phyloP scores from a whole-genome alignment of 2,113 vertebrate species.

The Blennius ocellaris region DNA sequence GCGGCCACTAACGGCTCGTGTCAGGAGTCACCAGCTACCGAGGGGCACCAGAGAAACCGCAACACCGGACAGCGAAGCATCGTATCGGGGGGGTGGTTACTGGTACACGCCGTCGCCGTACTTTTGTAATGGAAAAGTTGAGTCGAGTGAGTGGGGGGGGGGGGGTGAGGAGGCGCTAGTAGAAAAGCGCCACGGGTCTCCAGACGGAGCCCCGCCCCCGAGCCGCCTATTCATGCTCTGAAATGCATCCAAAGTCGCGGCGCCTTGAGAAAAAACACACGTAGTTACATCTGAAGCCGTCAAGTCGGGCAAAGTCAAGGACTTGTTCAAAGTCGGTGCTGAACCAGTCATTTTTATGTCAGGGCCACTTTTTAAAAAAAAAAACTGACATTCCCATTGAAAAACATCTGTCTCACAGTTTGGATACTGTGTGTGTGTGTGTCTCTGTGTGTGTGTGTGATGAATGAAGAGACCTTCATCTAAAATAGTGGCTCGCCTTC shows the following conservation, averaged over 20 bases:
- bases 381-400: constrained; percentile 3
- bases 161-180: no score
- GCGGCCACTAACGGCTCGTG: no score
- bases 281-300: constrained; percentile 3
- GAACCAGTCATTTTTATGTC: neutral
- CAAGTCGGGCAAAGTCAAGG: constrained; percentile 2
- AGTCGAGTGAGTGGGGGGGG: no score
- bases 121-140: no score
- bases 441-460: neutral
- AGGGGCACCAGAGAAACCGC: no score
- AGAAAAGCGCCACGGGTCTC: no score
- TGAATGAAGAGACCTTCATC: constrained; percentile 36
- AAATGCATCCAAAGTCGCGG: constrained; percentile 22
- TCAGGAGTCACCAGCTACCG: no score
- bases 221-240: no score
- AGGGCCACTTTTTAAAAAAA: constrained; percentile 8
- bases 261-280: constrained; percentile 23
- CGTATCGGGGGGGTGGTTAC: no score
- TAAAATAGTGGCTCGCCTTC: neutral
- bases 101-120: no score
- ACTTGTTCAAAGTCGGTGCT: constrained; percentile 9
- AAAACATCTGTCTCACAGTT: constrained; percentile 10
- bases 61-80: no score
- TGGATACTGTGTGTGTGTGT: neutral
- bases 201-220: no score